Percentiles rank a stretch among this genome's conserved stretches.
Evolutionary conservation across 2,888 invertebrate genomes (phyloP).

Genomic region (Druceiella hillmani): DNA sequence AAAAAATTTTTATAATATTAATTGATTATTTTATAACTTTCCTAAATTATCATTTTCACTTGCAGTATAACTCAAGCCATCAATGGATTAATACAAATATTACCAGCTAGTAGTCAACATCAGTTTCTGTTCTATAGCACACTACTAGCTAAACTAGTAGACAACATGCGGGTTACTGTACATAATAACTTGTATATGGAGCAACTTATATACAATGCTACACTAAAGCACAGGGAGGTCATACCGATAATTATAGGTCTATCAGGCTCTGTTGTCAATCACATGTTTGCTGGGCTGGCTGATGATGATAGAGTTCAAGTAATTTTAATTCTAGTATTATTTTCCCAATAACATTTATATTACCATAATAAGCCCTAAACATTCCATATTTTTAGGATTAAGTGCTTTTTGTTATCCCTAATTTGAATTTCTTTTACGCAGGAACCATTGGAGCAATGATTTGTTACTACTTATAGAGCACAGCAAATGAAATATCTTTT

Average conservation of each 20-base stretch:
- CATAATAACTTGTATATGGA: constrained; percentile 40
- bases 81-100: constrained; percentile 34
- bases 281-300: constrained; percentile 40
- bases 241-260: constrained; percentile 33
- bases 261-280: constrained; percentile 32
- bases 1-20: constrained; percentile 5
- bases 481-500: no score
- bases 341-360: no score
- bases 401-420: no score
- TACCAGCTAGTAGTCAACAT: constrained; percentile 33
- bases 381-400: no score
- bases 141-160: constrained; percentile 37
- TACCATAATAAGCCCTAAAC: no score
- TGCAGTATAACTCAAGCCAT: constrained; percentile 35
- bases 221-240: constrained; percentile 37
- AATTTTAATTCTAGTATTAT: neutral
- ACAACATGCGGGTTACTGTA: constrained; percentile 35
- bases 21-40: neutral
- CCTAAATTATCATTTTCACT: neutral
- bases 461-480: no score
- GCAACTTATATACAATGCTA: constrained; percentile 37
- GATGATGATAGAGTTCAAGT: constrained; percentile 44
- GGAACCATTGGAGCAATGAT: no score
- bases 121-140: constrained; percentile 41
- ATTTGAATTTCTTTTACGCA: no score